These are phyloP conservation scores for Yoshiicerus persimilis DNA, from an alignment of 1,140 invertebrate genomes.

Conservation along the genomic window DNA sequence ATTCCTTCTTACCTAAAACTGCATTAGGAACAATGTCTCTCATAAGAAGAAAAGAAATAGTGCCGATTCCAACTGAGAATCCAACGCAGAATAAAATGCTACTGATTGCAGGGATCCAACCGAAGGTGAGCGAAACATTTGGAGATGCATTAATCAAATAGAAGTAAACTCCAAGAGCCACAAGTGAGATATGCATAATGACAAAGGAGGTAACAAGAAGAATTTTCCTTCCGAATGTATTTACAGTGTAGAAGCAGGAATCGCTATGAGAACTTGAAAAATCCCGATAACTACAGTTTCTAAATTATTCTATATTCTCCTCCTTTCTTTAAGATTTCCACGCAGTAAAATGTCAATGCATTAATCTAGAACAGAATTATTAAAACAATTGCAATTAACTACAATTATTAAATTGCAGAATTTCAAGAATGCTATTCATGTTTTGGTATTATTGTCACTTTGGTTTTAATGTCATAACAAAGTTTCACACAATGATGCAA, in stretches of 20 bases:
- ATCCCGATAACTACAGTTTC: constrained; percentile 55
- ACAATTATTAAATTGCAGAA: background rate
- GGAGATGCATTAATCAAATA: constrained; percentile 42
- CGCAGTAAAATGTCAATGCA: constrained; percentile 59
- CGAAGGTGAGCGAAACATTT: constrained; percentile 52
- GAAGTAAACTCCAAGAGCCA: constrained; percentile 50
- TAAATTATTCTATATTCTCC: constrained; percentile 69
- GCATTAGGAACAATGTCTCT: constrained; percentile 27
- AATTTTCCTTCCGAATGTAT: constrained; percentile 56
- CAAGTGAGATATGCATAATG: constrained; percentile 41
- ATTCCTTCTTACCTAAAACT: background rate
- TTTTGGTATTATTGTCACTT: too few relatives aligned
- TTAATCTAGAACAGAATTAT: constrained; percentile 47
- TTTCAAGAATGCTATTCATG: too few relatives aligned
- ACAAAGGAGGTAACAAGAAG: constrained; percentile 53
- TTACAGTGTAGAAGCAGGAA: constrained; percentile 57
- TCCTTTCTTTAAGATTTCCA: constrained; percentile 62
- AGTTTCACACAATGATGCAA: too few relatives aligned
- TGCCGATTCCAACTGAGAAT: constrained; percentile 76
- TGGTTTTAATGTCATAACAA: too few relatives aligned
- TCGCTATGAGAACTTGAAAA: constrained; percentile 52
- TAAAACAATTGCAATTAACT: background rate
- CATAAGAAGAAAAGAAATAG: constrained; percentile 62
- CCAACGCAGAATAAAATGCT: constrained; percentile 73
- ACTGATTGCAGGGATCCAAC: constrained; percentile 70